phyloP scores from a whole-genome alignment of 2,797 vertebrate genomes.

The Malacoraja senta region DNA sequence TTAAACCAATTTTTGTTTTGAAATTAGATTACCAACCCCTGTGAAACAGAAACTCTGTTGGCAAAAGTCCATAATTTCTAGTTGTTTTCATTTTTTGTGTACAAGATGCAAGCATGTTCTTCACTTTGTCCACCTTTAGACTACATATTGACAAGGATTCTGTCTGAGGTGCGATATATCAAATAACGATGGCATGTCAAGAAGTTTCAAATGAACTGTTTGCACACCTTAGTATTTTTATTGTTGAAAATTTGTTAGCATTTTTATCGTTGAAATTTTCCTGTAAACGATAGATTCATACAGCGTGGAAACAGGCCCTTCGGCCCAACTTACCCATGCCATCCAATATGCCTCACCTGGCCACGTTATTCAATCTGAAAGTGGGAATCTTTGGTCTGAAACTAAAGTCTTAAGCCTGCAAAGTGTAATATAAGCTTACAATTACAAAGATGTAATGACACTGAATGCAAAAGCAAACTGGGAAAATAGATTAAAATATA shows the following conservation, averaged over 20 bases:
- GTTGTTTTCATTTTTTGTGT: neutral
- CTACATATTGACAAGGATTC: neutral
- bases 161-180: neutral
- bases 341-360: too few species aligned
- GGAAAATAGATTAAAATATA: too few species aligned
- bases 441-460: too few species aligned
- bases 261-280: neutral
- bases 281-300: neutral
- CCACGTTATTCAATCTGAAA: too few species aligned
- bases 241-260: neutral
- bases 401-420: too few species aligned
- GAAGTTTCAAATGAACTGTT: neutral
- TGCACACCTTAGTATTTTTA: neutral
- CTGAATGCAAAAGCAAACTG: too few species aligned
- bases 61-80: neutral
- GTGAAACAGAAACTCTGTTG: neutral
- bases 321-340: too few species aligned
- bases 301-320: too few species aligned
- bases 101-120: neutral
- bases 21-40: neutral
- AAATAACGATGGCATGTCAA: too few species aligned
- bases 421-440: too few species aligned
- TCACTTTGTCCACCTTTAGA: neutral
- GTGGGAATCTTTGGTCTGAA: too few species aligned
- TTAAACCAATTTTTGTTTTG: neutral